Base-by-base conservation (phyloP, 2,888 invertebrate genomes). In the Archips crataeganus region DNA sequence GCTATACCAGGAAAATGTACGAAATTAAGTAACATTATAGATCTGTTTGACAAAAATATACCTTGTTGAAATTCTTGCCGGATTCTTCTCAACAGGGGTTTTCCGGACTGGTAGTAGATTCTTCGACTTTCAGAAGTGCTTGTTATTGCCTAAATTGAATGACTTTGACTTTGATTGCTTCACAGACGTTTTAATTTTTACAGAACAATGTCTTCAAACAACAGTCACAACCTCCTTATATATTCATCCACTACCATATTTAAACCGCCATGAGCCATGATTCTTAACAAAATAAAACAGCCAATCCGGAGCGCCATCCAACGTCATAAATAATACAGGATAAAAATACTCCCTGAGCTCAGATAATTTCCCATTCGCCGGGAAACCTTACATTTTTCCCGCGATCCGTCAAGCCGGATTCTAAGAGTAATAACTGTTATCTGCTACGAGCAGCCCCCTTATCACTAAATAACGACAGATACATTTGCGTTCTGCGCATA, bases 401-500 rank as follows among this genome's bases (percentile, higher is more conserved):
- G 49, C 51, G 59, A 73, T 73, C 68, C 72, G 62, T 68, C 72
- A 74, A 69, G 39, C 42, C 49, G 75, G 74, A 77, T 76, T 79
- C 13, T 49, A 49, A 49, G 49, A 49, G 75, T 83, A 82, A 82
- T 83, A 82, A 81, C 77, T 76, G 80, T 78, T 89, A 90, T 90
- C 90, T 81, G 78, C 70, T 64, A 69, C 76, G 70, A 77, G 79
- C 91, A 86, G 80, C 66, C 79, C 77, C 81, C 84, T 88, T 91
- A 91, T 92, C 91, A 79, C 85, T 75, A 86, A 88, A 90, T 91
- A 89, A 90, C 89, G 87, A 86, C 84, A 88, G 89, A 89, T 88
- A 89, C 85, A 82, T 90, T 88, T 87, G 85, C 87, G 82, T 85
- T 82, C 80, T 79, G 77, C 83, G 87, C 85, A 87, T 90, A 90